Percentiles rank a stretch among this genome's conserved stretches.
Evolutionary conservation across 1,140 invertebrate species (phyloP).

Genomic region (Neoseiulus cucumeris): DNA sequence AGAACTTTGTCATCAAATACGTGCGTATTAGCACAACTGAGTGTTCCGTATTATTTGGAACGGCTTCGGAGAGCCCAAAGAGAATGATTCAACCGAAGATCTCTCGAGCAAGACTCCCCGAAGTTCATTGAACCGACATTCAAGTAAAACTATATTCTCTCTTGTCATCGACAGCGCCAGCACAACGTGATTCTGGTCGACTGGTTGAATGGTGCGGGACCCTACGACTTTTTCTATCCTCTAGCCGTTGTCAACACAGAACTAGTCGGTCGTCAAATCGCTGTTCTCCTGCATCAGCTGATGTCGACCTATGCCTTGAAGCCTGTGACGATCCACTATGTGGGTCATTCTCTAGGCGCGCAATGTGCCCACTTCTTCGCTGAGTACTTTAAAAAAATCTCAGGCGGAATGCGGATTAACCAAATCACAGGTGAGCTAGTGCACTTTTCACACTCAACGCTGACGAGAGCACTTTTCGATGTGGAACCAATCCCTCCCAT

Average conservation of each 20-base stretch:
- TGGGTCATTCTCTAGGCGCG: neutral
- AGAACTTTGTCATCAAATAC: constrained; percentile 61
- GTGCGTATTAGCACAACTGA: constrained; percentile 31
- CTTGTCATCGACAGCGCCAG: neutral
- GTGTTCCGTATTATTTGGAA: no score
- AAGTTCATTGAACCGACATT: no score
- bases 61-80: no score
- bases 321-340: neutral
- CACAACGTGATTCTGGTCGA: constrained; percentile 17
- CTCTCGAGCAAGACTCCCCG: no score
- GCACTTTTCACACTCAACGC: no score
- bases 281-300: neutral
- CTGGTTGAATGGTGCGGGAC: constrained; percentile 17
- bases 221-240: constrained; percentile 15
- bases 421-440: neutral
- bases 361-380: neutral
- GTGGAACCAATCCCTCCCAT: no score
- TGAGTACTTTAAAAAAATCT: constrained; percentile 8
- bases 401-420: neutral
- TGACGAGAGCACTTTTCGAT: no score
- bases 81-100: no score
- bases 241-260: constrained; percentile 17
- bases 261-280: constrained; percentile 15
- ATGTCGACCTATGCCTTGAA: neutral
- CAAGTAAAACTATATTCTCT: neutral